Base-by-base conservation (phyloP, 2,888 invertebrate genomes). In the Trachelus iudaicus region DNA sequence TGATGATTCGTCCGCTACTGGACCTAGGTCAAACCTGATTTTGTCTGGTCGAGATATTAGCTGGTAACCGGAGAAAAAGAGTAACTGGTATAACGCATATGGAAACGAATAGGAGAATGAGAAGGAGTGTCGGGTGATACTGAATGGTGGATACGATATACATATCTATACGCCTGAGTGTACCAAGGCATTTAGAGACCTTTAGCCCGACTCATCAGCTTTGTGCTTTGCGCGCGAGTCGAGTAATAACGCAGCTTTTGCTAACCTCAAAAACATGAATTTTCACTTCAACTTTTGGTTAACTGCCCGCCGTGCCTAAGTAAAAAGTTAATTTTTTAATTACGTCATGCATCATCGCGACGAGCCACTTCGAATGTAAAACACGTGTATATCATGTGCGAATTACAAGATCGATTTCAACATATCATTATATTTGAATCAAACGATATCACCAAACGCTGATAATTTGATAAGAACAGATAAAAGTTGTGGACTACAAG, bases 231-330 rank as follows among this genome's bases (percentile, higher is more conserved):
- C 87, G 86, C 85, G 56, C 83, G 82, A 80, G 83, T 81, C 84
- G 34, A 84, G 84, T 89, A 88, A 89, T 89, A 89, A 89, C 87
- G 86, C 75, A 81, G 79, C 84, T 85, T 83, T 73, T 75, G 77
- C 76, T 86, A 82, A 88, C 86, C 89, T 90, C 91, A 88, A 90
- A 90, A 91, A 91, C 90, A 91, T 86, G 90, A 90, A 90, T 91
- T 91, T 91, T 91, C 90, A 90, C 89, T 90, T 88, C 89, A 91
- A 91, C 90, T 91, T 90, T 89, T 82, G 85, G 88, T 89, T 89
- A 90, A 90, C 90, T 90, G 87, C 86, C 81, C 82, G 84, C 69
- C 76, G 77, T 84, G 84, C 85, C 89, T 88, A 87, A 90, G 89
- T 88, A 87, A 85, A 90, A 90, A 91, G 90, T 90, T 89, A 87